These are phyloP conservation scores for Thaumatotibia leucotreta DNA, from an alignment of 1,140 invertebrate species.

Conservation along the genomic window DNA sequence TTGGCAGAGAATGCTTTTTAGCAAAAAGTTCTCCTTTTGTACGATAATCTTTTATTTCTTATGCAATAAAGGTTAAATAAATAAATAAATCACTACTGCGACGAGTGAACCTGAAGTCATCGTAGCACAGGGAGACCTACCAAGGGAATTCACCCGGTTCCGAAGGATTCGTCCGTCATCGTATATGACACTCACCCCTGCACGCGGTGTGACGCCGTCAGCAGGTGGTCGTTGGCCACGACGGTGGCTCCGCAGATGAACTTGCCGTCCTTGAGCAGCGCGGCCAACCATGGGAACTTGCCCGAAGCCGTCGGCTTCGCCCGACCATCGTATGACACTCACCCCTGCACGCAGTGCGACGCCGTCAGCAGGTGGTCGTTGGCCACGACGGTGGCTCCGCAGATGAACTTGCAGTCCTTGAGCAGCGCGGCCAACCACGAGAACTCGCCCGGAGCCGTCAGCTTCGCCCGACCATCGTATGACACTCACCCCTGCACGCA, in stretches of 20 bases:
- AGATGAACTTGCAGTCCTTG: constrained; percentile 43
- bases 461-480: neutral
- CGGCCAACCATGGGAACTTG: no score
- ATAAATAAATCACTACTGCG: no score
- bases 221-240: constrained; percentile 62
- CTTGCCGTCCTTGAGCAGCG: no score
- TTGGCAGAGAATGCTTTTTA: no score
- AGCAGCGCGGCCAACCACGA: neutral
- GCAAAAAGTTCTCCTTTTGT: no score
- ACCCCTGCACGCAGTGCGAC: constrained; percentile 72
- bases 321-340: constrained; percentile 23
- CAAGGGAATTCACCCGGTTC: no score
- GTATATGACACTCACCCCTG: constrained; percentile 56
- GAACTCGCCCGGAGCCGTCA: neutral
- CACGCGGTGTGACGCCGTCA: constrained; percentile 71
- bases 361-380: constrained; percentile 68
- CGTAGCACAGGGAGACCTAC: no score
- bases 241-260: constrained; percentile 68
- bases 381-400: constrained; percentile 67
- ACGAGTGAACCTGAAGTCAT: no score
- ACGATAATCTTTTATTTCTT: no score
- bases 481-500: constrained; percentile 66
- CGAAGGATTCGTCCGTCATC: neutral
- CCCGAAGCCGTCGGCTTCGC: neutral
- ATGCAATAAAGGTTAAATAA: no score